A percentile compares a stretch with the other conserved stretches of the same genome.
Conservation (phyloP, 2,797 vertebrate species). For the Tympanoctomys barrerae region DNA sequence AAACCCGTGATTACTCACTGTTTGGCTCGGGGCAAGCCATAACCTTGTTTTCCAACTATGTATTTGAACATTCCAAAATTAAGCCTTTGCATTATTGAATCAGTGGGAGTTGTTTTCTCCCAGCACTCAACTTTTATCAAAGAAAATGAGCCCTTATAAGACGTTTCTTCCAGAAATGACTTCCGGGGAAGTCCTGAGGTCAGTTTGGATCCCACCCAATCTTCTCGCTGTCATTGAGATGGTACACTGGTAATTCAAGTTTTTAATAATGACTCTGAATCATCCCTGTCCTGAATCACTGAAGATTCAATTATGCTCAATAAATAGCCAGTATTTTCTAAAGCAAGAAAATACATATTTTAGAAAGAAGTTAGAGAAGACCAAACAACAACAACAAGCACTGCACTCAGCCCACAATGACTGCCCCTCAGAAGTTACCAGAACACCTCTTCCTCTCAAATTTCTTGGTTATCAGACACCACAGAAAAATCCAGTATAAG, state of each 20-base stretch:
- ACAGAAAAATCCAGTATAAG: slow-evolving; percentile 51
- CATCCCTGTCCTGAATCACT: slow-evolving; percentile 73
- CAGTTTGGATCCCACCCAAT: slow-evolving; percentile 63
- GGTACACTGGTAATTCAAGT: slow-evolving; percentile 66
- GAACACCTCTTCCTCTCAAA: background rate
- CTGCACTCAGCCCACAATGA: background rate
- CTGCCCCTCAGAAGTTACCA: background rate
- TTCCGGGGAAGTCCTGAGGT: slow-evolving; percentile 75
- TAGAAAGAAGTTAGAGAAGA: slow-evolving; percentile 47
- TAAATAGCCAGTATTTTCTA: slow-evolving; percentile 64
- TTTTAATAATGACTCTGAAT: slow-evolving; percentile 68
- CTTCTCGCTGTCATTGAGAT: slow-evolving; percentile 41
- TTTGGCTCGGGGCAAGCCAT: slow-evolving; percentile 17
- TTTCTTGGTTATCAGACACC: background rate
- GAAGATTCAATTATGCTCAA: slow-evolving; percentile 63
- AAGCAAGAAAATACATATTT: slow-evolving; percentile 58
- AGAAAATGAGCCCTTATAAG: slow-evolving; percentile 12
- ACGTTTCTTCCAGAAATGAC: slow-evolving; percentile 71
- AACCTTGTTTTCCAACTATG: background rate
- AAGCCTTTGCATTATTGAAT: slow-evolving; percentile 44
- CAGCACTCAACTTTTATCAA: background rate
- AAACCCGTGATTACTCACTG: background rate
- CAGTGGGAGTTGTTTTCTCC: background rate
- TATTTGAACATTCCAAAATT: slow-evolving; percentile 56
- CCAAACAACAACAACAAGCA: background rate